These are phyloP conservation scores for Holcopasites calliopsidis DNA, from an alignment of 1,140 invertebrate genomes.

Conservation along the genomic window DNA sequence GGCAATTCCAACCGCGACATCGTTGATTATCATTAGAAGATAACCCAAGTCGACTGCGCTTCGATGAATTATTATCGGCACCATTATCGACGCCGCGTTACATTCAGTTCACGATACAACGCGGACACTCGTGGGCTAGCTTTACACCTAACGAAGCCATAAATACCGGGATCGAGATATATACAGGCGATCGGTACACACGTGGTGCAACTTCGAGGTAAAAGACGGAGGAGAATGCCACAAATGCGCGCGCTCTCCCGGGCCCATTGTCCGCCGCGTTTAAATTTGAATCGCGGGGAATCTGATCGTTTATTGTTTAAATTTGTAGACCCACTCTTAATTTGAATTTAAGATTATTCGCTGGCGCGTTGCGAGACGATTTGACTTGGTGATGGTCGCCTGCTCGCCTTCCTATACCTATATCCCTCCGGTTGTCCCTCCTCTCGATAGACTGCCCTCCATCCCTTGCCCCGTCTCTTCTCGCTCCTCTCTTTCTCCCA, in stretches of 20 bases:
- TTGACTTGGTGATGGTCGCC: constrained; percentile 77
- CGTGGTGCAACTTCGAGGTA: constrained; percentile 46
- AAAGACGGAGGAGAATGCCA: constrained; percentile 53
- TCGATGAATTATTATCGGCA: constrained; percentile 31
- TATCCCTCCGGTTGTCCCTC: constrained; percentile 20
- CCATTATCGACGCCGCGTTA: constrained; percentile 6
- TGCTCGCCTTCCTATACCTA: constrained; percentile 63
- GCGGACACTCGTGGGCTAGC: constrained; percentile 1
- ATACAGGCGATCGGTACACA: constrained; percentile 31
- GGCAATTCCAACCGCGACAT: not conserved
- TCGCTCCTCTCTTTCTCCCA: not conserved
- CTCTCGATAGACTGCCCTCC: not conserved
- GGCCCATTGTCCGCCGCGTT: constrained; percentile 71
- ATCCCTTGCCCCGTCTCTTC: constrained; percentile 14
- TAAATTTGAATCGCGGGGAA: constrained; percentile 76
- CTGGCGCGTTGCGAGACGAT: constrained; percentile 75
- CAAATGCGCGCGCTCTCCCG: constrained; percentile 50
- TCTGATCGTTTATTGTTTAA: constrained; percentile 78
- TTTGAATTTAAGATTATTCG: constrained; percentile 77
- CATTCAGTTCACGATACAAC: constrained; percentile 14
- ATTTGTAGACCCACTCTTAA: constrained; percentile 77
- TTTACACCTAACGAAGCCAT: constrained; percentile 48
- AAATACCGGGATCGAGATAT: constrained; percentile 40
- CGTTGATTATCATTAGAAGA: constrained; percentile 32
- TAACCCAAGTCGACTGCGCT: not conserved